Evolutionary conservation across 2,113 vertebrate species (phyloP).

Genomic region (Grammomys dolichurus): DNA sequence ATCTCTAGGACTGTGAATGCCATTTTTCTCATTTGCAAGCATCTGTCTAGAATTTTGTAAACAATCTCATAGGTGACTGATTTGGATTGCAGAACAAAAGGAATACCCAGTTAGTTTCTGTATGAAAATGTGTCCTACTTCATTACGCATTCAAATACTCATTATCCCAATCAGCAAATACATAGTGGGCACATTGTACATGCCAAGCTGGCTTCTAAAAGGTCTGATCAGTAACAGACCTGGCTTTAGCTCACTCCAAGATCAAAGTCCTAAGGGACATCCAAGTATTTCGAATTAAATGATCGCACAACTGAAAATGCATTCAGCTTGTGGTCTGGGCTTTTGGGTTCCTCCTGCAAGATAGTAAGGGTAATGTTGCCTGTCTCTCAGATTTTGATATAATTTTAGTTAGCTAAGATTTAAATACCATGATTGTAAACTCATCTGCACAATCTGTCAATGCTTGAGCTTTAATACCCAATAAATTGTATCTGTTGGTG

Average conservation of each 20-base stretch:
- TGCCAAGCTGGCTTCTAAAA: neutral
- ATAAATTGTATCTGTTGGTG: neutral
- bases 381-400: slow-evolving; percentile 13
- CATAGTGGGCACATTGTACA: neutral
- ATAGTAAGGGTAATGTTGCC: neutral
- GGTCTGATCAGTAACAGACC: slow-evolving; percentile 14
- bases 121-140: slow-evolving; percentile 51
- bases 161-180: slow-evolving; percentile 56
- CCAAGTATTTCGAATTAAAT: neutral
- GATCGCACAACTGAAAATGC: neutral
- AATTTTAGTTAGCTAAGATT: slow-evolving; percentile 26
- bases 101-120: slow-evolving; percentile 24
- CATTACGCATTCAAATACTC: slow-evolving; percentile 61
- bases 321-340: neutral
- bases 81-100: slow-evolving; percentile 57
- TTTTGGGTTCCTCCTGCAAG: neutral
- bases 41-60: slow-evolving; percentile 68
- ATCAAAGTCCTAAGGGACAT: neutral
- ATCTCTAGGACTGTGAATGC: neutral
- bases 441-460: slow-evolving; percentile 37
- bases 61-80: slow-evolving; percentile 57
- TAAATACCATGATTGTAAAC: slow-evolving; percentile 14
- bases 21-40: slow-evolving; percentile 65
- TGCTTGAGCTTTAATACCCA: neutral
- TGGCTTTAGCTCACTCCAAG: neutral